Evolutionary conservation across 2,888 invertebrate genomes (phyloP).

Genomic region (Polydrusus pterygomalis): DNA sequence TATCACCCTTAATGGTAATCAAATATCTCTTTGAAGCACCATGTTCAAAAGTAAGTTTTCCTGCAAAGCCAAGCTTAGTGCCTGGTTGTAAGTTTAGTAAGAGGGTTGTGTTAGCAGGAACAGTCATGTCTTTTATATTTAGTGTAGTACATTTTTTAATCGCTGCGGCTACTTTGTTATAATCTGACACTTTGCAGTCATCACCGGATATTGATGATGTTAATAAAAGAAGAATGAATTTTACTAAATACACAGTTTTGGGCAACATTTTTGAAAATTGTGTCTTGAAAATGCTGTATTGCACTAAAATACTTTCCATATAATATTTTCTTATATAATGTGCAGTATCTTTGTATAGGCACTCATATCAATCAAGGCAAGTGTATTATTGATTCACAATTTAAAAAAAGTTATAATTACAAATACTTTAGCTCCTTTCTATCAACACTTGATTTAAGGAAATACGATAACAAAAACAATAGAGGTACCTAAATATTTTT

Average conservation of each 20-base stretch:
- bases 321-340: too few relatives aligned
- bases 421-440: too few relatives aligned
- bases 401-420: too few relatives aligned
- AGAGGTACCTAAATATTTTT: too few relatives aligned
- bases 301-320: too few relatives aligned
- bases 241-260: neutral
- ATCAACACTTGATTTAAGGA: too few relatives aligned
- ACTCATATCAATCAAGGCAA: neutral
- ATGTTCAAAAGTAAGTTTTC: constrained; percentile 11
- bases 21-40: neutral
- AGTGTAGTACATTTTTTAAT: neutral
- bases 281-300: neutral
- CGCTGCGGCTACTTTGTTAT: neutral
- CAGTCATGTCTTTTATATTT: constrained; percentile 24
- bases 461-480: too few relatives aligned
- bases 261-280: neutral
- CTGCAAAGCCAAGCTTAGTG: constrained; percentile 10
- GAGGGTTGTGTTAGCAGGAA: constrained; percentile 15
- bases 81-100: constrained; percentile 1
- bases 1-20: constrained; percentile 12
- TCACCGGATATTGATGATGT: neutral
- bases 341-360: neutral
- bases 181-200: constrained; percentile 8
- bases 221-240: neutral
- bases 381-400: neutral